Evolutionary conservation across 2,797 vertebrate species (phyloP).

Genomic region (Sebastiscus albofasciatus): DNA sequence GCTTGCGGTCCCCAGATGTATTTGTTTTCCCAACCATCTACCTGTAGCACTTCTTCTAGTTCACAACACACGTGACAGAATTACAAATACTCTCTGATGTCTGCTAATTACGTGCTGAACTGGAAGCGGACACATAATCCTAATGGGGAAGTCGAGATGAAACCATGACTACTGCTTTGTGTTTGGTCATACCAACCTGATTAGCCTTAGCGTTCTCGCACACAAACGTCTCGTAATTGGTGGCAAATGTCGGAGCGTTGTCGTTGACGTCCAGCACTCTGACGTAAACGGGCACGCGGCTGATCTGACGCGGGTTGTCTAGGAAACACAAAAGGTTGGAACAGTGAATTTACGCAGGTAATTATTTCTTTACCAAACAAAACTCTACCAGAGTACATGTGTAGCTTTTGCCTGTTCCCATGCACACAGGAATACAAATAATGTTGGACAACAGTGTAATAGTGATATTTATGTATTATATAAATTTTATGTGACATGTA

Average conservation of each 20-base stretch:
- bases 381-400: neutral
- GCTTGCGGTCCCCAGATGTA: neutral
- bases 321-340: slow-evolving; percentile 66
- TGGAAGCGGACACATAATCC: neutral
- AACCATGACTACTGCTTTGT: slow-evolving; percentile 33
- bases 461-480: neutral
- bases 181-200: slow-evolving; percentile 83
- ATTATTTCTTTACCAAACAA: neutral
- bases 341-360: neutral
- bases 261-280: slow-evolving; percentile 94
- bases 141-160: neutral
- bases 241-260: slow-evolving; percentile 92
- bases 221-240: slow-evolving; percentile 93
- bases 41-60: neutral
- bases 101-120: slow-evolving; percentile 32
- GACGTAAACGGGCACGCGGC: slow-evolving; percentile 90
- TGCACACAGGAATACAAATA: neutral
- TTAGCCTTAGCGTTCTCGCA: slow-evolving; percentile 94
- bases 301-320: slow-evolving; percentile 91
- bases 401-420: neutral
- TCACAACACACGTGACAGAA: slow-evolving; percentile 2
- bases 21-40: neutral
- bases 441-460: too few relatives aligned
- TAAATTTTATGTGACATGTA: neutral
- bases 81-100: slow-evolving; percentile 9